Evolutionary conservation across 1,140 invertebrate genomes (phyloP), one percentile per base, ranked within the genome.

Genomic region (Pseudomyrmex cubaensis): DNA sequence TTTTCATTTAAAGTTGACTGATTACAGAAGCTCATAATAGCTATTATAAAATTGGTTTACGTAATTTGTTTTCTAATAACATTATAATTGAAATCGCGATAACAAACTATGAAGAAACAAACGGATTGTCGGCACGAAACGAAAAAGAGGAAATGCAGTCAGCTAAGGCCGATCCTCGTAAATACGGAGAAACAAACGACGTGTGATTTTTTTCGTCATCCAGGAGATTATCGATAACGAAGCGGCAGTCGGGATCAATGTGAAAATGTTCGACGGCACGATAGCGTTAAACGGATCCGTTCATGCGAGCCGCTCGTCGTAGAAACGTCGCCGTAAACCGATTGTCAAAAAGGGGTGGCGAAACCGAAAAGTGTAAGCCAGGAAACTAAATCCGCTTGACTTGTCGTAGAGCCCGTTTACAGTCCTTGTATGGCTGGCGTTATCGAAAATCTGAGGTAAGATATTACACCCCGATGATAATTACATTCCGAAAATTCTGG

Each of bases 381-480:
- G 84, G 59, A 89, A 89, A 80, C 69, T 89, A 89, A 89, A 89
- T 89, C 87, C 83, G 76, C 64, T 56, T 61, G 70, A 80, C 86
- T 88, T 73, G 69, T 77, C 63, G 52, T 50, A 74, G 52, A 22
- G 67, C 57, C 7, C 35, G 5, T 35, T 77, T 82, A 87, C 67
- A 63, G 66, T 57, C 82, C 62, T 85, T 64, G 17, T 86, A 72
- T 44, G 72, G 74, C 82, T 80, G 80, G 88, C 85, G 76, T 82
- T 83, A 80, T 56, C 61, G 57, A 87, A 89, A 87, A 89, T 89
- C 87, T 87, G 61, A 70, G 83, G 66, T 10, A 80, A 50, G 35
- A 20, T 15, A 20, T 56, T 62, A 9, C 35, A 35, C 35, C 35
- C 35, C 35, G 35, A 35, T 35, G 35, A 35, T 35, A 35, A 35